phyloP scores from a whole-genome alignment of 2,797 vertebrate species.

The Cuniculus paca region DNA sequence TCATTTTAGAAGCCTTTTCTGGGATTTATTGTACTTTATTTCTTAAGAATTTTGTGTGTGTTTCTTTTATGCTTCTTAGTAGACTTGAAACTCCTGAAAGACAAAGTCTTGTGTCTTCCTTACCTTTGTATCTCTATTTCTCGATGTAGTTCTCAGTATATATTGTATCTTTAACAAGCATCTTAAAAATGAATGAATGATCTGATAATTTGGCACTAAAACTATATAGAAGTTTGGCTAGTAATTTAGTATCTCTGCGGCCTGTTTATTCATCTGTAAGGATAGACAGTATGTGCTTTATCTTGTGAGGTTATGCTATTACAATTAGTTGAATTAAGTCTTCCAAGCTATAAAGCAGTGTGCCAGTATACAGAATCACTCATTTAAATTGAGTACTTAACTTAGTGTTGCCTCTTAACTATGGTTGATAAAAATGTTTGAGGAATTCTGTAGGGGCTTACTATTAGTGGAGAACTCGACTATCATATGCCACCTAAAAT shows the following conservation, averaged over 20 bases:
- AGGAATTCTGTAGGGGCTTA: neutral
- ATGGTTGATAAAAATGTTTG: neutral
- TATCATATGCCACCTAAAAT: neutral
- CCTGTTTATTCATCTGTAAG: neutral
- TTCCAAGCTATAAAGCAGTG: neutral
- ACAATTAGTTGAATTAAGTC: constrained; percentile 3
- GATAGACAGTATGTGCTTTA: neutral
- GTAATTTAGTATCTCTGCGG: neutral
- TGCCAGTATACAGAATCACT: neutral
- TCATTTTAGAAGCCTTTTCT: neutral
- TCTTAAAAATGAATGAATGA: neutral
- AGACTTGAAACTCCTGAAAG: neutral
- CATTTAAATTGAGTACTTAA: constrained; percentile 28
- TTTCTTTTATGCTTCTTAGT: neutral
- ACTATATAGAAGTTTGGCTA: neutral
- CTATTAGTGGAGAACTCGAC: neutral
- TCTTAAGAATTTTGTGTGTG: neutral
- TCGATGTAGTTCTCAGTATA: neutral
- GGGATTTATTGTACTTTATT: neutral
- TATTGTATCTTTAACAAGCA: neutral
- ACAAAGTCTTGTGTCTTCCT: neutral
- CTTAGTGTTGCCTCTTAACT: neutral
- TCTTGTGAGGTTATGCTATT: neutral
- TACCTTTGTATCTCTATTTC: neutral
- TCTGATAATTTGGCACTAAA: neutral